A percentile compares a stretch with the other conserved stretches of the same genome.
Conservation (phyloP, 2,888 invertebrate species). For the Nomada fabriciana region DNA sequence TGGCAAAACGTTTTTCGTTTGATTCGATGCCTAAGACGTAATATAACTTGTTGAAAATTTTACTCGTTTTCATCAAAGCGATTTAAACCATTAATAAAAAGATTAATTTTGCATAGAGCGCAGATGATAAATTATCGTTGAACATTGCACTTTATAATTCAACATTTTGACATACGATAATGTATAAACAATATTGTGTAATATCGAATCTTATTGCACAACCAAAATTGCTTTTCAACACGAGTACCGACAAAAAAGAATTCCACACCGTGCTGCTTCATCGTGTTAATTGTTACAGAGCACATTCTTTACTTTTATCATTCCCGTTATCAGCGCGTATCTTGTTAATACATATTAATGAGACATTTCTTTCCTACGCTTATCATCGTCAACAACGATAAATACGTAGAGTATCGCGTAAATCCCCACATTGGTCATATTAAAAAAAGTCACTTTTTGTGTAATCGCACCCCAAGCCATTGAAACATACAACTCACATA, state of each 20-base stretch:
- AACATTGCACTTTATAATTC: not conserved
- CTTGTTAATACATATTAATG: conserved; percentile 31
- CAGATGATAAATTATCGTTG: too few species aligned
- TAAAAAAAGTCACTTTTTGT: not conserved
- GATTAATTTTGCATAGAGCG: too few species aligned
- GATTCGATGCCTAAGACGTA: too few species aligned
- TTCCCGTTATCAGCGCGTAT: conserved; percentile 46
- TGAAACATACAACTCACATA: not conserved
- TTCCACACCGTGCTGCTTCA: not conserved
- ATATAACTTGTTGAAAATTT: too few species aligned
- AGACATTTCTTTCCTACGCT: not conserved
- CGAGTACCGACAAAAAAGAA: not conserved
- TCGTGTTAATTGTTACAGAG: not conserved
- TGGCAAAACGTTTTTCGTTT: too few species aligned
- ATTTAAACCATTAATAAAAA: too few species aligned
- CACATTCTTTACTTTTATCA: conserved; percentile 16
- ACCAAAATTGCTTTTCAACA: not conserved
- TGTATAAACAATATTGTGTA: not conserved
- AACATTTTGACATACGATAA: not conserved
- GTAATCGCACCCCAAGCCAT: not conserved
- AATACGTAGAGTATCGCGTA: not conserved
- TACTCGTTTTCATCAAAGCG: too few species aligned
- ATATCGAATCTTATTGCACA: not conserved
- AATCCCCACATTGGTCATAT: not conserved
- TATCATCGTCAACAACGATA: not conserved